These are phyloP conservation scores for Buteo buteo DNA, from an alignment of 2,113 vertebrate genomes.

Conservation along the genomic window DNA sequence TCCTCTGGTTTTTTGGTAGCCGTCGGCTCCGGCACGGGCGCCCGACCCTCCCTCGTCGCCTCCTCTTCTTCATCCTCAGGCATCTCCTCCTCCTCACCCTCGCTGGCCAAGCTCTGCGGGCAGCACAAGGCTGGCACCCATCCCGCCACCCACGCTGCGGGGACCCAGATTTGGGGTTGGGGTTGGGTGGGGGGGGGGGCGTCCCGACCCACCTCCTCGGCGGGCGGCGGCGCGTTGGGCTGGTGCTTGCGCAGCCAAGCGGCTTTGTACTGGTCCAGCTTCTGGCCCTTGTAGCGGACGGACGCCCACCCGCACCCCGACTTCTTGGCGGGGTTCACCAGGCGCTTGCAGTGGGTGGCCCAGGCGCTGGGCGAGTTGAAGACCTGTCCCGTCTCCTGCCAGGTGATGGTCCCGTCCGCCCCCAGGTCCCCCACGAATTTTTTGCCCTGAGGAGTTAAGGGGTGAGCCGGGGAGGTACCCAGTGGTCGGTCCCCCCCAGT, in stretches of 20 bases:
- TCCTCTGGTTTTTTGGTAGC: slow-evolving; percentile 73
- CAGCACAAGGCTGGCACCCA: background rate
- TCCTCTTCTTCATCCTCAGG: slow-evolving; percentile 89
- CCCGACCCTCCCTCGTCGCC: slow-evolving; percentile 26
- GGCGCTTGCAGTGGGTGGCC: slow-evolving; percentile 97
- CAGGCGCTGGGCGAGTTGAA: slow-evolving; percentile 96
- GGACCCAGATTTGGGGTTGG: too few relatives aligned
- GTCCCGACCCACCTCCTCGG: slow-evolving; percentile 78
- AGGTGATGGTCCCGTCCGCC: slow-evolving; percentile 90
- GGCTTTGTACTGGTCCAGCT: slow-evolving; percentile 94
- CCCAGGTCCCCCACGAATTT: slow-evolving; percentile 93
- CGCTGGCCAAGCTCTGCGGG: slow-evolving; percentile 85
- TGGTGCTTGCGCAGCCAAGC: slow-evolving; percentile 92
- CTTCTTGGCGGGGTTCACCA: slow-evolving; percentile 96
- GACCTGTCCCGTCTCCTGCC: slow-evolving; percentile 94
- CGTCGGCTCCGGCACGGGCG: background rate
- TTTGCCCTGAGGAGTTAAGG: slow-evolving; percentile 77
- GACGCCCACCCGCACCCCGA: slow-evolving; percentile 97
- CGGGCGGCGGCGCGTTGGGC: slow-evolving; percentile 66
- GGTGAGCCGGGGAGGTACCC: background rate
- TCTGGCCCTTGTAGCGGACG: slow-evolving; percentile 93
- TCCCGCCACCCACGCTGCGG: rapidly evolving
- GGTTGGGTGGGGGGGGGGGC: too few relatives aligned
- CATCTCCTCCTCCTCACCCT: slow-evolving; percentile 90
- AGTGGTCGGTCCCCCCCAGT: rapidly evolving